phyloP scores from a whole-genome alignment of 2,113 vertebrate species.

The Mystacornis crossleyi region DNA sequence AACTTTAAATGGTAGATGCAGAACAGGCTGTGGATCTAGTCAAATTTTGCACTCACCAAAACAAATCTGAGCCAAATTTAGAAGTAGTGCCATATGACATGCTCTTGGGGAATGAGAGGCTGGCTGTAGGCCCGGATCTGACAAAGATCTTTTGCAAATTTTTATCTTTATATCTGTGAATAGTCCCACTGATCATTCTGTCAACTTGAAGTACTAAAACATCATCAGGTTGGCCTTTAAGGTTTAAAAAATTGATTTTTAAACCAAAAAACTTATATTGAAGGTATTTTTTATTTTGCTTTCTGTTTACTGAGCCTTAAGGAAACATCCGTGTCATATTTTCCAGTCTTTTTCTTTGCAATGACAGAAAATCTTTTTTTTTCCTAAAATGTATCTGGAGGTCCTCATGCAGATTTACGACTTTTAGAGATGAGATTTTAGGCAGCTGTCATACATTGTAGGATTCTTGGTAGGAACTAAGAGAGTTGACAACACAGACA shows the following conservation, averaged over 20 bases:
- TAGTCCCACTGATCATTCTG: conserved; percentile 25
- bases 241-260: neutral
- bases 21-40: neutral
- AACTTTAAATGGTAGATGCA: neutral
- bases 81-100: conserved; percentile 25
- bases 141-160: conserved; percentile 46
- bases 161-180: conserved; percentile 42
- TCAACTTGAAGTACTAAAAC: conserved; percentile 2
- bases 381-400: neutral
- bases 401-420: neutral
- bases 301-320: conserved; percentile 21
- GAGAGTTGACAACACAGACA: neutral
- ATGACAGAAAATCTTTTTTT: neutral
- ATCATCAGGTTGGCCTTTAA: neutral
- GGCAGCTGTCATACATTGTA: neutral
- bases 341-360: neutral
- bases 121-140: conserved; percentile 41
- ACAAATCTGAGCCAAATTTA: conserved; percentile 33
- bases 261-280: neutral
- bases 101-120: neutral
- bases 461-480: neutral
- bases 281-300: neutral
- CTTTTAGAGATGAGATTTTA: neutral
- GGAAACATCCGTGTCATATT: neutral
- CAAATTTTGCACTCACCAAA: conserved; percentile 24